These are phyloP conservation scores for Acrocyrtus sp. DNA, from an alignment of 2,888 invertebrate species.

Conservation along the genomic window DNA sequence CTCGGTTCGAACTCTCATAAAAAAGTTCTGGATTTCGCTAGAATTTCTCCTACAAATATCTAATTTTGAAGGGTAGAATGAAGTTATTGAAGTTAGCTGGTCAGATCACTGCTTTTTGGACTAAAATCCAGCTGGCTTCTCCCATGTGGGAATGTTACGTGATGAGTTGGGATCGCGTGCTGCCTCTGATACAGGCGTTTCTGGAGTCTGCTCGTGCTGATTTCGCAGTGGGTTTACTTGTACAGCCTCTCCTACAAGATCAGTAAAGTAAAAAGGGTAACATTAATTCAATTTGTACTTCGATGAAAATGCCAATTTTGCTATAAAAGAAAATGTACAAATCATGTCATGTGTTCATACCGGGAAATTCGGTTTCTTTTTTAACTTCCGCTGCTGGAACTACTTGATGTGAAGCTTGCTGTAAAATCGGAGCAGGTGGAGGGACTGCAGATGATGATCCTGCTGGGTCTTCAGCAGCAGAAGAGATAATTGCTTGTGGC, in stretches of 20 bases:
- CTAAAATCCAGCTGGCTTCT: conserved; percentile 30
- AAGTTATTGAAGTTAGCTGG: too few species aligned
- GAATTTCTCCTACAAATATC: too few species aligned
- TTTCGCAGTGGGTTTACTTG: conserved; percentile 27
- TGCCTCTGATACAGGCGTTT: conserved; percentile 14
- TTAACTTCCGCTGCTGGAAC: conserved; percentile 1
- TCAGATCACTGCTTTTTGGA: too few species aligned
- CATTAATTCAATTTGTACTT: neutral
- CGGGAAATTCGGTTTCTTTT: conserved; percentile 39
- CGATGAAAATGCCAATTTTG: neutral
- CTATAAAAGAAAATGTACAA: neutral
- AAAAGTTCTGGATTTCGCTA: too few species aligned
- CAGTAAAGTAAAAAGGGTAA: neutral
- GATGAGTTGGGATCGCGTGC: too few species aligned
- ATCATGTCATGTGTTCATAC: conserved; percentile 8
- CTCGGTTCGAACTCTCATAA: too few species aligned
- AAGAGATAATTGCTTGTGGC: neutral
- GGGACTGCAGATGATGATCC: neutral
- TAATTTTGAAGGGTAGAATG: too few species aligned
- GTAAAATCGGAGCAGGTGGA: neutral
- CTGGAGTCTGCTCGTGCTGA: conserved; percentile 1
- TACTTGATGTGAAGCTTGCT: neutral
- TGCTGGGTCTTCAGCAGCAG: neutral
- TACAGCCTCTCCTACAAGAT: conserved; percentile 29
- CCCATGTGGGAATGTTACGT: too few species aligned